These are phyloP conservation scores for Parambassis ranga DNA, from an alignment of 2,797 vertebrate species.

Conservation along the genomic window DNA sequence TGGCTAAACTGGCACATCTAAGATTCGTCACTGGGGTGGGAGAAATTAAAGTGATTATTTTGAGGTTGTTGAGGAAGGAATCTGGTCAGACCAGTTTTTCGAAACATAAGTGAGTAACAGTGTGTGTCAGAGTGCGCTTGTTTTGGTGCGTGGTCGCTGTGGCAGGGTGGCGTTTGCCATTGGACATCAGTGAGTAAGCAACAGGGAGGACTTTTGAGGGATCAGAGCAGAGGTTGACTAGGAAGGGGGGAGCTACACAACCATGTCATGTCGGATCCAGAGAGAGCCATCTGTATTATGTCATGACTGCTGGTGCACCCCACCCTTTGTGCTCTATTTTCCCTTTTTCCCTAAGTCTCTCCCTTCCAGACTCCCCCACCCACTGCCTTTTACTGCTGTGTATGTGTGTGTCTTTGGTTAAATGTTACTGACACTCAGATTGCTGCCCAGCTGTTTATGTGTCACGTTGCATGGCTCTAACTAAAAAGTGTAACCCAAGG, in stretches of 20 bases:
- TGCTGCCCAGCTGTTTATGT: neutral
- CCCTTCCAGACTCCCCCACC: constrained; percentile 24
- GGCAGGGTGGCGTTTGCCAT: constrained; percentile 40
- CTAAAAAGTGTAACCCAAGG: neutral
- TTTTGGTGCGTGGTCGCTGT: constrained; percentile 34
- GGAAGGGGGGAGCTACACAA: neutral
- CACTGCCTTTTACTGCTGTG: constrained; percentile 10
- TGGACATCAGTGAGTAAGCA: constrained; percentile 55
- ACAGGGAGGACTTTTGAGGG: constrained; percentile 33
- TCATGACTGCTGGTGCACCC: constrained; percentile 61
- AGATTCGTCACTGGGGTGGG: constrained; percentile 1
- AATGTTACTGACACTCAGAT: constrained; percentile 6
- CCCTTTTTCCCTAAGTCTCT: neutral
- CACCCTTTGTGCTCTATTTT: constrained; percentile 58
- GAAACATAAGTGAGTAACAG: constrained; percentile 8
- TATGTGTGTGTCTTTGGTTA: constrained; percentile 7
- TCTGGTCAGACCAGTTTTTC: neutral
- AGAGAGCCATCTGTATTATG: constrained; percentile 65
- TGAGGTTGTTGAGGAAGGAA: constrained; percentile 28
- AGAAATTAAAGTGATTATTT: constrained; percentile 5
- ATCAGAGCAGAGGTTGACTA: neutral
- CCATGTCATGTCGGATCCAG: constrained; percentile 47
- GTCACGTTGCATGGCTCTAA: neutral
- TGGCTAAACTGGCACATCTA: neutral
- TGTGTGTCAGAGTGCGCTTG: constrained; percentile 23